Conservation (phyloP, 2,797 vertebrate species). For the Pangasius djambal region DNA sequence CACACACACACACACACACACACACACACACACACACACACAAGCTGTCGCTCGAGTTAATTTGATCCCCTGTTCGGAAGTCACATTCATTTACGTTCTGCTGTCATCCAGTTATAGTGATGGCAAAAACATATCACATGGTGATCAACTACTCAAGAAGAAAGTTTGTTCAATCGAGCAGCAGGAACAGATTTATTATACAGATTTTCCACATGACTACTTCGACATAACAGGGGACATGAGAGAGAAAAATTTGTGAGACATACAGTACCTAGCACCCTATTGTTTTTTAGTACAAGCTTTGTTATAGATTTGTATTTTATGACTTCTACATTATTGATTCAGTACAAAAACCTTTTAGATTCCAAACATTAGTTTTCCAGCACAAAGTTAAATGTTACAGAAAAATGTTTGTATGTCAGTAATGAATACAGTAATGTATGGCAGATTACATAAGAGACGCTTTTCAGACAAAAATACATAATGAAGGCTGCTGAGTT, state of each 20-base stretch:
- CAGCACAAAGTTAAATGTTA: too few relatives aligned
- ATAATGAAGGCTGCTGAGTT: too few relatives aligned
- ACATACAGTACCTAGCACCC: not conserved
- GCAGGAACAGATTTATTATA: not conserved
- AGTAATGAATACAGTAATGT: too few relatives aligned
- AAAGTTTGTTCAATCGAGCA: not conserved
- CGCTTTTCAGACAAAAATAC: too few relatives aligned
- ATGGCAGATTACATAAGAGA: too few relatives aligned
- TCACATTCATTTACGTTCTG: conserved; percentile 3
- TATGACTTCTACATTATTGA: too few relatives aligned
- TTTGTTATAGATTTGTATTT: too few relatives aligned
- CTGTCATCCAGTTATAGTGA: not conserved
- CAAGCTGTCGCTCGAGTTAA: not conserved
- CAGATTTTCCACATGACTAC: not conserved
- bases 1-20: not conserved
- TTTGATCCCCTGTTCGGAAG: not conserved
- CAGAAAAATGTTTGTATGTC: too few relatives aligned
- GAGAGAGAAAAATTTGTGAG: not conserved
- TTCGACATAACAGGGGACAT: not conserved
- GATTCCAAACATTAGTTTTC: too few relatives aligned
- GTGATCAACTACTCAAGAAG: not conserved
- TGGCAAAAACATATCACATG: not conserved
- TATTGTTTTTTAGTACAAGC: too few relatives aligned
- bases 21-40: not conserved
- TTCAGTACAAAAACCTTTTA: too few relatives aligned